A percentile compares a stretch with the other conserved stretches of the same genome.
These are phyloP conservation scores for Drosophila dunni DNA, from an alignment of 1,140 invertebrate species.

Conservation along the genomic window DNA sequence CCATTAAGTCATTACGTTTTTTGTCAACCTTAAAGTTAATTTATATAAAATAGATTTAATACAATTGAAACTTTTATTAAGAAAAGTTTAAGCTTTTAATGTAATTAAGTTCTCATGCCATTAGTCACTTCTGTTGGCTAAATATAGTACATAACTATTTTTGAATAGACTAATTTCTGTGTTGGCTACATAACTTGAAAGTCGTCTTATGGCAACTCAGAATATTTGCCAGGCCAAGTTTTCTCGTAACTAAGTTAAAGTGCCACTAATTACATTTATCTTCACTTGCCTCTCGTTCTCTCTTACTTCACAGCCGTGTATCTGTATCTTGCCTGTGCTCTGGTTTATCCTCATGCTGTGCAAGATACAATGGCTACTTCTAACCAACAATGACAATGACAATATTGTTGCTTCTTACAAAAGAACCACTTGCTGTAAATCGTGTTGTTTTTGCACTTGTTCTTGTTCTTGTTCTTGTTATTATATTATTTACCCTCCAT, in stretches of 20 bases:
- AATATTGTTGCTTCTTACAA: slow-evolving; percentile 22
- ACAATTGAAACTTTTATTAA: too few relatives aligned
- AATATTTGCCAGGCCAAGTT: slow-evolving; percentile 2
- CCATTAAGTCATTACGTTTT: neutral
- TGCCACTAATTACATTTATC: slow-evolving; percentile 58
- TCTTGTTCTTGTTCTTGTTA: slow-evolving; percentile 30
- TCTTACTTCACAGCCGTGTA: neutral
- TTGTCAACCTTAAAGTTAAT: neutral
- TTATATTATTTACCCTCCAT: slow-evolving; percentile 29
- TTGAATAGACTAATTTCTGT: slow-evolving; percentile 21
- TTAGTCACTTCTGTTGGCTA: neutral
- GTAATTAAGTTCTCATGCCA: neutral
- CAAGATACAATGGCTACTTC: slow-evolving; percentile 22
- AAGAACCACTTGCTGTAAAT: slow-evolving; percentile 41
- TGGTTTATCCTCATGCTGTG: slow-evolving; percentile 44
- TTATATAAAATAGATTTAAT: too few relatives aligned
- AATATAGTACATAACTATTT: neutral
- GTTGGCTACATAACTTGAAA: neutral
- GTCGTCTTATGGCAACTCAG: neutral
- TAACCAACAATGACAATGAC: slow-evolving; percentile 27
- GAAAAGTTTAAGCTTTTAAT: neutral
- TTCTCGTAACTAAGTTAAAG: slow-evolving; percentile 12
- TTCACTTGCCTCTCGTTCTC: neutral
- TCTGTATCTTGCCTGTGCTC: neutral
- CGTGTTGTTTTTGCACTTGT: slow-evolving; percentile 15